Evolutionary conservation across 2,888 invertebrate species (phyloP).

Genomic region (Nomada ferruginata): DNA sequence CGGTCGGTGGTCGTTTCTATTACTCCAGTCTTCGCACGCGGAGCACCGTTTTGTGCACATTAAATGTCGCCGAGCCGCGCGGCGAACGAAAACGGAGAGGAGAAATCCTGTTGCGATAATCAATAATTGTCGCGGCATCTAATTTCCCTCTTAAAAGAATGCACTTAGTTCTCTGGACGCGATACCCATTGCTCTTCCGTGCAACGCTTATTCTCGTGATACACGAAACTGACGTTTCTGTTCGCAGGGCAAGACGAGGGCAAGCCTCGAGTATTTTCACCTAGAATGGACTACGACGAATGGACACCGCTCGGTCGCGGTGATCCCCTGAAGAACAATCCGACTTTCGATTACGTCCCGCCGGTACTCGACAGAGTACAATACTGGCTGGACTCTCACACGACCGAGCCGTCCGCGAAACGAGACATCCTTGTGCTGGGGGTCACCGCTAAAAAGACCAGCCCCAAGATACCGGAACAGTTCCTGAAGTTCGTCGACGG

Average conservation of each 20-base stretch:
- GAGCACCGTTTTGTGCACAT: not conserved
- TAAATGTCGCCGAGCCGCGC: slow-evolving; percentile 7
- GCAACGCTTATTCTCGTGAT: slow-evolving; percentile 24
- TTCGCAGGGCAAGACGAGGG: slow-evolving; percentile 70
- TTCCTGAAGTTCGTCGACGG: slow-evolving; percentile 85
- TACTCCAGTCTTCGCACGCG: slow-evolving; percentile 32
- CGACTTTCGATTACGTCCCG: slow-evolving; percentile 93
- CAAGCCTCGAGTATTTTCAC: slow-evolving; percentile 86
- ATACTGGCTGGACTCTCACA: slow-evolving; percentile 91
- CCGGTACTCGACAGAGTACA: slow-evolving; percentile 92
- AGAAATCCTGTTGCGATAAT: not conserved
- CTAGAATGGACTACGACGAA: slow-evolving; percentile 93
- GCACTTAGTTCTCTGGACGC: not conserved
- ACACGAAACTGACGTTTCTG: slow-evolving; percentile 43
- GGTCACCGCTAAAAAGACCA: slow-evolving; percentile 89
- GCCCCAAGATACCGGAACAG: slow-evolving; percentile 84
- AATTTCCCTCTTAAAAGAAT: no score
- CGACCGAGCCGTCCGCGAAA: slow-evolving; percentile 87
- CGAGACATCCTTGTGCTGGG: slow-evolving; percentile 90
- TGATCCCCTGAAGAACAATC: slow-evolving; percentile 93
- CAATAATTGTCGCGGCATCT: no score
- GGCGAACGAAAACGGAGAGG: not conserved
- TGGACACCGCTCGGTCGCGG: slow-evolving; percentile 94
- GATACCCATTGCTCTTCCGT: slow-evolving; percentile 7
- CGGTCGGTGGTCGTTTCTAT: slow-evolving; percentile 60